Percentiles rank a stretch among this genome's conserved stretches.
phyloP scores from a whole-genome alignment of 1,140 invertebrate genomes.

The Trissolcus basalis region DNA sequence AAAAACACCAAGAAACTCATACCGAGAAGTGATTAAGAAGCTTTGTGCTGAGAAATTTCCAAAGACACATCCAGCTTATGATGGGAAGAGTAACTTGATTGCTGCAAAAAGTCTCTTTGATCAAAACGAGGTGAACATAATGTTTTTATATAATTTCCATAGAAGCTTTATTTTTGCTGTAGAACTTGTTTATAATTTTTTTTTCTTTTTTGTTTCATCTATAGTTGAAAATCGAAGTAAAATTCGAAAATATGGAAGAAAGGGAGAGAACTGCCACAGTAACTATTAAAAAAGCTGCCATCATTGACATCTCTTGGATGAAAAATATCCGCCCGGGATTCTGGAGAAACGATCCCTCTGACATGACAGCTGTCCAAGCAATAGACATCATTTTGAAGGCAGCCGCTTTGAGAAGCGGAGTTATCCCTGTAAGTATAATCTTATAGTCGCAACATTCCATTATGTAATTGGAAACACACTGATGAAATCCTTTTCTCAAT shows the following conservation, averaged over 20 bases:
- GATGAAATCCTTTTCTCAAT: slow-evolving; percentile 4
- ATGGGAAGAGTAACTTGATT: slow-evolving; percentile 84
- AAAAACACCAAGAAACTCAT: slow-evolving; percentile 75
- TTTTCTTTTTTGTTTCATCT: background rate
- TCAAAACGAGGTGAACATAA: slow-evolving; percentile 22
- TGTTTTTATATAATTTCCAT: background rate
- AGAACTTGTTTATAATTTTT: too few relatives aligned
- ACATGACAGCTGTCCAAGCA: slow-evolving; percentile 84
- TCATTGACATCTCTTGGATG: slow-evolving; percentile 77
- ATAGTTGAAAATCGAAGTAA: background rate
- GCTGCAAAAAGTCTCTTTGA: slow-evolving; percentile 65
- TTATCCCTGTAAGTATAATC: slow-evolving; percentile 29
- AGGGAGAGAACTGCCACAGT: slow-evolving; percentile 64
- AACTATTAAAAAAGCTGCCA: slow-evolving; percentile 77
- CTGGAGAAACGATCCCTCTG: slow-evolving; percentile 66
- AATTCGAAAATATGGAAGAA: slow-evolving; percentile 10
- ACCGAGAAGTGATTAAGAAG: slow-evolving; percentile 67
- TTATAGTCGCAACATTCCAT: too few relatives aligned
- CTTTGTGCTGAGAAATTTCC: slow-evolving; percentile 62
- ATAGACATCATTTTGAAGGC: slow-evolving; percentile 89
- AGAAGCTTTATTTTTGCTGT: too few relatives aligned
- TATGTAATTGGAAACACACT: too few relatives aligned
- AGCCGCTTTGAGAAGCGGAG: slow-evolving; percentile 55
- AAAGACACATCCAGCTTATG: slow-evolving; percentile 79
- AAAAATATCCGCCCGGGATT: slow-evolving; percentile 73